Percentiles rank a stretch among this genome's conserved stretches.
phyloP scores from a whole-genome alignment of 2,888 invertebrate species.

The Drosophila heteroneura region DNA sequence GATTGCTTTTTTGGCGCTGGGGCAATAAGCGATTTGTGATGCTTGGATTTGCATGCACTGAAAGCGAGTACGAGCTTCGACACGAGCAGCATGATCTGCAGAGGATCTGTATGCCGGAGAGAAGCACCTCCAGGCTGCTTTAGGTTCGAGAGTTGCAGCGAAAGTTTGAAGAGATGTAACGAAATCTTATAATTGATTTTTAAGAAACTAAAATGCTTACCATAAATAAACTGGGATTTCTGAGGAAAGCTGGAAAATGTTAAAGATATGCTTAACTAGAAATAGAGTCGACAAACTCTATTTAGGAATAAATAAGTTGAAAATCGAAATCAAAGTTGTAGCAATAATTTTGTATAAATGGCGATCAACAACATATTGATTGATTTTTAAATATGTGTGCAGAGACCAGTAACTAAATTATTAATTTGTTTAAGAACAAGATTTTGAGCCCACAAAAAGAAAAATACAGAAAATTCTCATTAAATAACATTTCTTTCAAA shows the following conservation, averaged over 20 bases:
- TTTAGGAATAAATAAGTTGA: neutral
- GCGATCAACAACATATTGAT: neutral
- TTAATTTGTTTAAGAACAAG: neutral
- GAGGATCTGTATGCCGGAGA: conserved; percentile 3
- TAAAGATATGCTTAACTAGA: neutral
- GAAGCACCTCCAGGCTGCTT: neutral
- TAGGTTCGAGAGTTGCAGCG: conserved; percentile 4
- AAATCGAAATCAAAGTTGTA: neutral
- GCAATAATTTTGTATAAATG: neutral
- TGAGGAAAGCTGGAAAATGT: neutral
- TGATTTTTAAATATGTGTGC: neutral
- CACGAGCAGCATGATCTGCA: neutral
- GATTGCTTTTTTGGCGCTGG: conserved; percentile 61
- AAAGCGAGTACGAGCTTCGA: conserved; percentile 17
- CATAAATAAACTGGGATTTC: neutral
- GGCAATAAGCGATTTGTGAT: conserved; percentile 57
- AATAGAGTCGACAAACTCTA: neutral
- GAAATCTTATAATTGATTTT: neutral
- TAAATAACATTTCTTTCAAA: conserved; percentile 14
- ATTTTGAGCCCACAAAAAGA: neutral
- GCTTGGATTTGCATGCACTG: conserved; percentile 58
- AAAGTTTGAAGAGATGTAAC: neutral
- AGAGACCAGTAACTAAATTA: neutral
- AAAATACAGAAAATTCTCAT: conserved; percentile 5
- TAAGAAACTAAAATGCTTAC: neutral